These are phyloP conservation scores for Gymnoscopelus microlampas DNA, from an alignment of 2,797 vertebrate species.

Conservation along the genomic window DNA sequence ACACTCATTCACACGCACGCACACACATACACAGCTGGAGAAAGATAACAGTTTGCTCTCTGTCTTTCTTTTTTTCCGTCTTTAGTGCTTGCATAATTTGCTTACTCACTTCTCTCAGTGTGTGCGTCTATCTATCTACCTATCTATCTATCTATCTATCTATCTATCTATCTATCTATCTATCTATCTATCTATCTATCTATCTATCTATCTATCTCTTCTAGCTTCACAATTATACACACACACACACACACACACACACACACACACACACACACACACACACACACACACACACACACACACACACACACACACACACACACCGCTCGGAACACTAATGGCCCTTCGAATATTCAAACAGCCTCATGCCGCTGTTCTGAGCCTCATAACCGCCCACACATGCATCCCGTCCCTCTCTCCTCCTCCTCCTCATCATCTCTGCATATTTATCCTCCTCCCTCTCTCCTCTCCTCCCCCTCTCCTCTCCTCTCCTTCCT, in stretches of 20 bases:
- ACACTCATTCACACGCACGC: conserved; percentile 2
- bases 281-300: no score
- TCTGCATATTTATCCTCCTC: neutral
- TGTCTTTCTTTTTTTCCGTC: neutral
- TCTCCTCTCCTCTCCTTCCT: neutral
- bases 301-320: no score
- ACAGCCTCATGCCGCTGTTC: neutral
- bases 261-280: no score
- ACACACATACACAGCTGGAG: neutral
- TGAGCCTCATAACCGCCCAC: conserved; percentile 1
- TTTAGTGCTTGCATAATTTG: no score
- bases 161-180: no score
- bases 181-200: neutral
- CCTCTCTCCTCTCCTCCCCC: neutral
- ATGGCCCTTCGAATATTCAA: conserved; percentile 1
- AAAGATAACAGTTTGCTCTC: conserved; percentile 17
- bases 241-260: neutral
- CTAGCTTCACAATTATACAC: neutral
- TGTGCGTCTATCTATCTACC: neutral
- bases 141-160: no score
- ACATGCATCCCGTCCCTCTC: neutral
- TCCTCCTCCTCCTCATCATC: neutral
- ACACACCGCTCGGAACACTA: no score
- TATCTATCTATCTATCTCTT: neutral
- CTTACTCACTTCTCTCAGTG: no score